Percentiles rank a stretch among this genome's conserved stretches.
phyloP scores from a whole-genome alignment of 53 echinoderm and acorn worm species.

The Temnopleurus reevesii region DNA sequence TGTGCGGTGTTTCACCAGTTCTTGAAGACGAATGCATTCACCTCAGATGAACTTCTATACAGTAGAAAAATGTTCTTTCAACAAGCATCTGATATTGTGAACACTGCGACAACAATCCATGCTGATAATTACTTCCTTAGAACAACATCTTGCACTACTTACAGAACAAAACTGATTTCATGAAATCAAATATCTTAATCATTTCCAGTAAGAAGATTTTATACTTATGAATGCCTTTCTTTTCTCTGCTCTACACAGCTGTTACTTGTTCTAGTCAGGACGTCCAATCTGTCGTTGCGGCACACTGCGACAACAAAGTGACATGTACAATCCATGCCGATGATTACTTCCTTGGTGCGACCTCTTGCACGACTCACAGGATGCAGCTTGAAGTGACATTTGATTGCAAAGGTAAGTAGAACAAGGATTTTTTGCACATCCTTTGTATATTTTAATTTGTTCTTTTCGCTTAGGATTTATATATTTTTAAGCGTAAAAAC shows the following conservation, averaged over 20 bases:
- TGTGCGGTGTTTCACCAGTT: too few species aligned
- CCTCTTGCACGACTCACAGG: conserved; percentile 65
- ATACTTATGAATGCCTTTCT: neutral
- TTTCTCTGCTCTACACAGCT: neutral
- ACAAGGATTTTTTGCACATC: too few species aligned
- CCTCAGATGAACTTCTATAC: too few species aligned
- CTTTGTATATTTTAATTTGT: too few species aligned
- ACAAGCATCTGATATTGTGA: conserved; percentile 36
- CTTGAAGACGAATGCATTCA: too few species aligned
- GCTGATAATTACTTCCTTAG: conserved; percentile 68
- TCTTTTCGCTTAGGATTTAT: too few species aligned
- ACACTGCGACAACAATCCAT: conserved; percentile 73
- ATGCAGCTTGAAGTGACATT: conserved; percentile 76
- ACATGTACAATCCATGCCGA: conserved; percentile 62
- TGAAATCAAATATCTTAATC: too few species aligned
- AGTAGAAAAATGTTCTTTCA: too few species aligned
- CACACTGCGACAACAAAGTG: conserved; percentile 78
- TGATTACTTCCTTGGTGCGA: conserved; percentile 65
- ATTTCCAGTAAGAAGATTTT: too few species aligned
- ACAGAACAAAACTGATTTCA: conserved; percentile 71
- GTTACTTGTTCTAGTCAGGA: conserved; percentile 64
- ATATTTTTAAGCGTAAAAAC: too few species aligned
- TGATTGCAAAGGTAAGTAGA: conserved; percentile 78
- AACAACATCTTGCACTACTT: conserved; percentile 61
- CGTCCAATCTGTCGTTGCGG: conserved; percentile 55